These are phyloP conservation scores for Atopsyche davidsoni DNA, from an alignment of 1,140 invertebrate genomes.

Conservation along the genomic window DNA sequence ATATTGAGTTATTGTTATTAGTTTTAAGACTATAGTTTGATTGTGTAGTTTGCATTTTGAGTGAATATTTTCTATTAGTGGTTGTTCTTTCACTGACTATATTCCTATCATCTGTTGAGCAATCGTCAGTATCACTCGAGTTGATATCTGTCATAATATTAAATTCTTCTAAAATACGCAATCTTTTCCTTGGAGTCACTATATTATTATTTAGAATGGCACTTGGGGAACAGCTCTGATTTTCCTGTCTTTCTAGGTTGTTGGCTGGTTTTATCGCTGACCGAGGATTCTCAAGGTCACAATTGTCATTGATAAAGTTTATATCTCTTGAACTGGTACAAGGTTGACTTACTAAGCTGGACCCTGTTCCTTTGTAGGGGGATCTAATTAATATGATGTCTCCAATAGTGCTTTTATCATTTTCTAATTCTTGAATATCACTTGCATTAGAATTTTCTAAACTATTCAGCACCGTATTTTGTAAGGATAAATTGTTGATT, in stretches of 20 bases:
- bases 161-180: slow-evolving; percentile 23
- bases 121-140: slow-evolving; percentile 14
- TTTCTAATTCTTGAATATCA: slow-evolving; percentile 29
- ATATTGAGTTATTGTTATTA: slow-evolving; percentile 19
- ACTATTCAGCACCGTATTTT: not conserved
- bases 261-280: too few species aligned
- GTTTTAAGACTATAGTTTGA: slow-evolving; percentile 26
- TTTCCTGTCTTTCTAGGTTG: slow-evolving; percentile 7
- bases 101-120: not conserved
- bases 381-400: too few species aligned
- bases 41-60: slow-evolving; percentile 19
- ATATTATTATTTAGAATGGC: slow-evolving; percentile 28
- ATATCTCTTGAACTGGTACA: too few species aligned
- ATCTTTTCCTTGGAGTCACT: slow-evolving; percentile 18
- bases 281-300: not conserved
- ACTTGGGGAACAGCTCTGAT: slow-evolving; percentile 19
- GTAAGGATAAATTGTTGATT: not conserved
- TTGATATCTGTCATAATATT: slow-evolving; percentile 9
- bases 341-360: too few species aligned
- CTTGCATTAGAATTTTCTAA: not conserved
- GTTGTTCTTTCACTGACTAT: not conserved
- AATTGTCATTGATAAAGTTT: not conserved
- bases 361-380: too few species aligned
- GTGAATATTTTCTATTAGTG: slow-evolving; percentile 12
- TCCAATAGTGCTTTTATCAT: too few species aligned